Conservation (phyloP, 2,797 vertebrate genomes). For the Delichon dasypus region DNA sequence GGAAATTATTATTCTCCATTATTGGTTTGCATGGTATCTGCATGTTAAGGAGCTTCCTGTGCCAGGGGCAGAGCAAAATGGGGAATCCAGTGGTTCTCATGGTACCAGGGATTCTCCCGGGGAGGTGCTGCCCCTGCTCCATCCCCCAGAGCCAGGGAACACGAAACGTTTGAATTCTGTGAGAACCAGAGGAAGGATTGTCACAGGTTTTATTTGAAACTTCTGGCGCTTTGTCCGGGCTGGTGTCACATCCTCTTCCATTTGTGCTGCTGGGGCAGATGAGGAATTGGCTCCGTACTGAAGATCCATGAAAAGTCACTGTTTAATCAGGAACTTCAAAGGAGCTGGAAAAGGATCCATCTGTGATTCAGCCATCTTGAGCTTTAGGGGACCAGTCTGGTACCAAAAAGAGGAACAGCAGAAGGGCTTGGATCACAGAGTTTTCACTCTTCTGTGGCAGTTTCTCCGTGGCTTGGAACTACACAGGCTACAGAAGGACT, state of each 20-base stretch:
- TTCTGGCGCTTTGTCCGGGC: background rate
- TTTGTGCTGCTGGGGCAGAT: background rate
- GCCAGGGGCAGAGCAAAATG: background rate
- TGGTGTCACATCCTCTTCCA: background rate
- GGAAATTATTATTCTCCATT: background rate
- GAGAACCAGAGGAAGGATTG: background rate
- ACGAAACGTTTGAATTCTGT: background rate
- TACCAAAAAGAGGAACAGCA: background rate
- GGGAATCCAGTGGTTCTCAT: fast-evolving
- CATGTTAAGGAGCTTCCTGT: background rate
- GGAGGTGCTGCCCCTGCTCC: background rate
- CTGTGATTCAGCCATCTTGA: background rate
- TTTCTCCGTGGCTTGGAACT: background rate
- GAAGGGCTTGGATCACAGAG: background rate
- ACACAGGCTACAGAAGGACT: background rate
- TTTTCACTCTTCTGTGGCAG: background rate
- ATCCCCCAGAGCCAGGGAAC: background rate
- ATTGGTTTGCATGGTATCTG: background rate
- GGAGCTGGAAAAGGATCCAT: background rate
- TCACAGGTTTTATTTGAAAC: background rate
- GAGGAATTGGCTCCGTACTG: background rate
- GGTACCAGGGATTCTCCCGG: background rate
- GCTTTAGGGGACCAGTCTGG: background rate
- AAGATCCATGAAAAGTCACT: background rate
- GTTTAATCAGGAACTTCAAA: slow-evolving; percentile 8